Conservation (phyloP, 2,113 vertebrate genomes). For the Mesembrinibis cayennensis region DNA sequence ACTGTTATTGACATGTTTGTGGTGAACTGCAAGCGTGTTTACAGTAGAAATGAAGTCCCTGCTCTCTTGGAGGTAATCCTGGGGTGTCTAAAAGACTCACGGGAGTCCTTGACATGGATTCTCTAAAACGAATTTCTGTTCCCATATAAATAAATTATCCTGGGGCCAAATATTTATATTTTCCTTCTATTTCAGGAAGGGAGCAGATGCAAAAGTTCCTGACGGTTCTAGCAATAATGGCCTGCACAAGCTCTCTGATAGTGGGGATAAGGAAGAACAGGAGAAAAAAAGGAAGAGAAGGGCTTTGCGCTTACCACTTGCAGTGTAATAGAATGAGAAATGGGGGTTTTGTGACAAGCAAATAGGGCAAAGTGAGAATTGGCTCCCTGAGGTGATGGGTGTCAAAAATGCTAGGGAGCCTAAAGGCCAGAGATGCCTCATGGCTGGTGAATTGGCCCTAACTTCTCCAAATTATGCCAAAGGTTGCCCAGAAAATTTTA, state of each 20-base stretch:
- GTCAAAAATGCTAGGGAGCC: slow-evolving; percentile 19
- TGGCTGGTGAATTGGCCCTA: not conserved
- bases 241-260: not conserved
- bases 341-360: not conserved
- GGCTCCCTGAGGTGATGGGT: not conserved
- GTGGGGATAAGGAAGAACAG: not conserved
- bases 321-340: slow-evolving; percentile 9
- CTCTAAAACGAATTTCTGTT: slow-evolving; percentile 34
- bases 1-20: slow-evolving; percentile 44
- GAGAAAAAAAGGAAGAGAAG: not conserved
- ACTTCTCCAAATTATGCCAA: not conserved
- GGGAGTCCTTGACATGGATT: slow-evolving; percentile 12
- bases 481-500: slow-evolving; percentile 16
- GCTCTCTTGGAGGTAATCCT: slow-evolving; percentile 47
- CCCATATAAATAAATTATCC: slow-evolving; percentile 38
- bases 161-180: not conserved
- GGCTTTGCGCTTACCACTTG: not conserved
- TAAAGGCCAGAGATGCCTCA: slow-evolving; percentile 52
- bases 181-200: not conserved
- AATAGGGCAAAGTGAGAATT: not conserved
- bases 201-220: slow-evolving; percentile 8
- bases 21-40: not conserved
- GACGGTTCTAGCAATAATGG: not conserved
- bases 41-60: slow-evolving; percentile 28
- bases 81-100: slow-evolving; percentile 20